Base-by-base conservation (phyloP, 2,113 vertebrate species). In the Heterocephalus glaber region DNA sequence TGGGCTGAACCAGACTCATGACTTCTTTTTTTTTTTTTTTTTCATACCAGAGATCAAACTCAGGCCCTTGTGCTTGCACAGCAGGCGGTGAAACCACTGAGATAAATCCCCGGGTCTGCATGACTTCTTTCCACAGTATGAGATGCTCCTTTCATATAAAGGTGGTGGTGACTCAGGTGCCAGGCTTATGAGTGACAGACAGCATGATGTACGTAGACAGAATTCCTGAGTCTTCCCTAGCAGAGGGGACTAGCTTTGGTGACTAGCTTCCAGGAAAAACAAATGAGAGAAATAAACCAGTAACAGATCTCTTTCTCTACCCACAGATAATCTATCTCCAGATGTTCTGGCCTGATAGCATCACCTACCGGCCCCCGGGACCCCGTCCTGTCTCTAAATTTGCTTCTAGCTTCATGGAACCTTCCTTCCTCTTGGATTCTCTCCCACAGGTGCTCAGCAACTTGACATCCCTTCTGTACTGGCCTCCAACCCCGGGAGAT, bases 401-500 rank as follows among this genome's bases (percentile, higher is more conserved):
- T 79, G 49, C 20, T n/a, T 68, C 38, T 30, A n/a, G n/a, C 7
- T 33, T 19, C 49, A 44, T 28, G 22, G 70, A 86, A 13, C 54
- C 22, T 30, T 35, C 65, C 2, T 7, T 16, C 17, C 9, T 44
- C 54, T 84, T 54, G 54, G 0, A 82, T 7, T 7, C 66, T 52
- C 38, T 87, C 12, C 19, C 33, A 14, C 56, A 13, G 28, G 54
- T 89, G 12, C 41, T 97, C 41, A 7, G 13, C 14, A 80, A 82
- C 35, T 56, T 95, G 58, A 94, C 49, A 14, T 72, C 24, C 8
- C 68, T 97, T 89, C 74, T 95, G 1, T 58, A 95, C 38, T 97
- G 96, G 95, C 94, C 97, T 90, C 89, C 41, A 24, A 92, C 92
- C 47, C 70, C 70, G 3, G 49, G 61, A 58, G 2, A 93, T 41